Evolutionary conservation across 2,113 vertebrate species (phyloP).

Genomic region (Gnathonemus longibarbis): DNA sequence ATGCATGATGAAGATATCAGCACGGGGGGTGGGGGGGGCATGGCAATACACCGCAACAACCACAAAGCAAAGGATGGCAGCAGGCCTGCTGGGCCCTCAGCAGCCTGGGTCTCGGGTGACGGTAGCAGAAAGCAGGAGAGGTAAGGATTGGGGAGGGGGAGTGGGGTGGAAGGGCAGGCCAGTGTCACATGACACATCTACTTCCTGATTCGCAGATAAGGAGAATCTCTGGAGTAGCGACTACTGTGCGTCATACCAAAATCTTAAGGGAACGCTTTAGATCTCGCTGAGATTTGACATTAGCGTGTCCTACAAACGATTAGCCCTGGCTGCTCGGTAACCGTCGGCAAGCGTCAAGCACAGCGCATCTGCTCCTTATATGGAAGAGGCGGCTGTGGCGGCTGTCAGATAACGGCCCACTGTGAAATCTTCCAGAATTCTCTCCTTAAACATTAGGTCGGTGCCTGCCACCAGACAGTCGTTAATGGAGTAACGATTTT

Average conservation of each 20-base stretch:
- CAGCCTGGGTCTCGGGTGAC: background rate
- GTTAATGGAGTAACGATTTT: background rate
- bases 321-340: background rate
- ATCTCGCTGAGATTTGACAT: background rate
- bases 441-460: background rate
- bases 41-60: slow-evolving; percentile 73
- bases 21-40: slow-evolving; percentile 31
- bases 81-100: slow-evolving; percentile 13
- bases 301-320: slow-evolving; percentile 1
- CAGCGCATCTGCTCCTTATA: background rate
- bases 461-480: background rate
- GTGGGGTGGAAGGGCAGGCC: background rate
- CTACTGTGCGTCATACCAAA: background rate
- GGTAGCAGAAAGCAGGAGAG: slow-evolving; percentile 17
- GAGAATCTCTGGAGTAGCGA: background rate
- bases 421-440: background rate
- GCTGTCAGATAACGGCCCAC: background rate
- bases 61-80: slow-evolving; percentile 20
- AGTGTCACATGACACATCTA: background rate
- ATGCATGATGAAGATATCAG: slow-evolving; percentile 69
- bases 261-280: background rate
- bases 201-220: background rate
- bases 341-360: background rate
- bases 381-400: background rate
- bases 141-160: slow-evolving; percentile 1